Percentiles rank a stretch among this genome's conserved stretches.
Evolutionary conservation across 2,888 invertebrate genomes (phyloP).

Genomic region (Andrena flavipes): DNA sequence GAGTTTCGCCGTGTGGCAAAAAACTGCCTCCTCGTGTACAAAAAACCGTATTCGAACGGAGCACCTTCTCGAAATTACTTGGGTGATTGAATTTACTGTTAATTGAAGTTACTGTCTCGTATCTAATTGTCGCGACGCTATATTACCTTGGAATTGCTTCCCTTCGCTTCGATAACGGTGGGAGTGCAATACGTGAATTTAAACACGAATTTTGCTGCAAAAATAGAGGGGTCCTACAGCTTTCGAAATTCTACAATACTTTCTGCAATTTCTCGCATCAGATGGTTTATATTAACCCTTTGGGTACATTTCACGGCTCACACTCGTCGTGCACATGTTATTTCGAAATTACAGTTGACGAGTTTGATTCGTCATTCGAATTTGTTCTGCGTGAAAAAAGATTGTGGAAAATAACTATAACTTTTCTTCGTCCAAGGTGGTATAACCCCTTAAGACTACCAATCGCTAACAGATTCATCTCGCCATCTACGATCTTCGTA

Average conservation of each 20-base stretch:
- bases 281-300: no score
- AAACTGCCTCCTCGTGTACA: neutral
- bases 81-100: slow-evolving; percentile 24
- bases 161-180: neutral
- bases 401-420: no score
- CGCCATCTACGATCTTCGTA: neutral
- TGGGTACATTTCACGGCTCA: no score
- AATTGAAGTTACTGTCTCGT: slow-evolving; percentile 12
- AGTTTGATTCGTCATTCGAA: no score
- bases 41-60: neutral
- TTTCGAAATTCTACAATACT: neutral
- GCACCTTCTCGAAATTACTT: neutral
- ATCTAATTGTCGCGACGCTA: neutral
- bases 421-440: no score
- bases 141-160: slow-evolving; percentile 5
- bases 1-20: neutral
- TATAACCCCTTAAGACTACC: no score
- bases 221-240: neutral
- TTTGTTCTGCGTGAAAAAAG: no score
- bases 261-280: no score
- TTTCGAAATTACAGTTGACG: no score
- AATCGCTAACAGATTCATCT: neutral
- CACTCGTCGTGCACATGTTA: no score
- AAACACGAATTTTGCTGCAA: neutral
- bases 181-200: neutral